phyloP scores from a whole-genome alignment of 2,113 vertebrate species.

The Malurus elegans region DNA sequence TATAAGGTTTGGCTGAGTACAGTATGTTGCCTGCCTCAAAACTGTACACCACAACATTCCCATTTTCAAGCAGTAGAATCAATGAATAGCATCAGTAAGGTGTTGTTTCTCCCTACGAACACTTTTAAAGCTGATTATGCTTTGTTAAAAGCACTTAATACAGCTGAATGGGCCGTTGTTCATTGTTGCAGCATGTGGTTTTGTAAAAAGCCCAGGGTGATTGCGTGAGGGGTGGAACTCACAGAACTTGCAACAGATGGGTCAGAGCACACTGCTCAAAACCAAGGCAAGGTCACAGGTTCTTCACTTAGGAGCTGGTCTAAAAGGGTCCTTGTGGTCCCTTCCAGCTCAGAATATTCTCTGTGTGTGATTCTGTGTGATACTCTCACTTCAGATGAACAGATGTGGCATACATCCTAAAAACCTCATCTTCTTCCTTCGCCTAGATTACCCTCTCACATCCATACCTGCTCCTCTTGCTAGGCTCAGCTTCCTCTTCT shows the following conservation, averaged over 20 bases:
- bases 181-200: neutral
- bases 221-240: neutral
- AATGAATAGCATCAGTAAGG: neutral
- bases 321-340: neutral
- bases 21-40: neutral
- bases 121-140: neutral
- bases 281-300: rapidly evolving
- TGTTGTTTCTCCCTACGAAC: neutral
- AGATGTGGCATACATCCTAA: neutral
- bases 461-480: neutral
- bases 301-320: neutral
- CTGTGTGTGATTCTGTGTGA: neutral
- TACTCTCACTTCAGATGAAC: neutral
- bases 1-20: neutral
- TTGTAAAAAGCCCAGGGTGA: neutral
- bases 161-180: neutral
- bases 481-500: neutral
- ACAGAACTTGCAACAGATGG: neutral
- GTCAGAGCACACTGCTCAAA: neutral
- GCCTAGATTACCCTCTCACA: neutral
- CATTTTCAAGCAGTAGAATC: neutral
- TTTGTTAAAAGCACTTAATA: neutral
- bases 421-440: neutral
- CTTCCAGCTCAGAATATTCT: neutral
- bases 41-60: neutral